These are phyloP conservation scores for Neopelma chrysocephalum DNA, from an alignment of 2,797 vertebrate genomes.

Conservation along the genomic window DNA sequence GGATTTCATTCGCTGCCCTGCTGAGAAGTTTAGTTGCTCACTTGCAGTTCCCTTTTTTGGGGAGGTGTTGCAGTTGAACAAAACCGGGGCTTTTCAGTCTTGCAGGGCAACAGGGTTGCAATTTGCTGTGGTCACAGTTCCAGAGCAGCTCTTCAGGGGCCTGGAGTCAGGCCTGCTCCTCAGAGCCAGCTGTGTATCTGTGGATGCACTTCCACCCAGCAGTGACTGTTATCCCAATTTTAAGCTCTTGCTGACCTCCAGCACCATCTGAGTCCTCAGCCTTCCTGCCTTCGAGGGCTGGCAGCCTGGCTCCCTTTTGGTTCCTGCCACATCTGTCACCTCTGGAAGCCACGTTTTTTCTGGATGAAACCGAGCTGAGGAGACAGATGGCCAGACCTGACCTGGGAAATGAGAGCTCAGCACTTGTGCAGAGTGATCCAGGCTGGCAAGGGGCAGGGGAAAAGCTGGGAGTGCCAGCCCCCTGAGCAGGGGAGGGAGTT, in stretches of 20 bases:
- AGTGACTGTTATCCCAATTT: neutral
- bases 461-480: neutral
- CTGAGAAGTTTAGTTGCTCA: neutral
- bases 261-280: neutral
- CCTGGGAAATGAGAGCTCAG: neutral
- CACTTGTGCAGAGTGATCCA: neutral
- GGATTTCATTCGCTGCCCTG: neutral
- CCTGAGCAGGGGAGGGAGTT: neutral
- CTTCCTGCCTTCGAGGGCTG: neutral
- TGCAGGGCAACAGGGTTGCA: neutral
- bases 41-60: neutral
- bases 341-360: neutral
- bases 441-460: neutral
- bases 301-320: neutral
- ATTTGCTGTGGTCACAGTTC: neutral
- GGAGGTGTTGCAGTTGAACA: neutral
- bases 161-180: neutral
- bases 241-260: neutral
- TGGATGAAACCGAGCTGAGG: neutral
- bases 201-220: neutral
- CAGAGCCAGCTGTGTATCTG: neutral
- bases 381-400: neutral
- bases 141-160: neutral
- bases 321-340: neutral
- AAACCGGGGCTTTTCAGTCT: neutral